These are phyloP conservation scores for Ganaspis brasiliensis DNA, from an alignment of 2,888 invertebrate species.

Conservation along the genomic window DNA sequence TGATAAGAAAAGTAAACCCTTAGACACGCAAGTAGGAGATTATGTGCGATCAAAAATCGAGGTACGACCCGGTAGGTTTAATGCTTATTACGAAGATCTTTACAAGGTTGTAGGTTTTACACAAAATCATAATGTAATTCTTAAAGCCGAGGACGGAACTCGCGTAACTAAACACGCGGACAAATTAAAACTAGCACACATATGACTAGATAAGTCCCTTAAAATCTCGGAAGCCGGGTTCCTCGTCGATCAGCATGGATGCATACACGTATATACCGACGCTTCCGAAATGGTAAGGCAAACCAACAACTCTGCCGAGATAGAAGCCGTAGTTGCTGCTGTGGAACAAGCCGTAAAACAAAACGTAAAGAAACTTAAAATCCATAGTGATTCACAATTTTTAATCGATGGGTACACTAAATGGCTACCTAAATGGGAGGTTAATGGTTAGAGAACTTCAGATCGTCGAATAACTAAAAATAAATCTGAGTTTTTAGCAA, in stretches of 20 bases:
- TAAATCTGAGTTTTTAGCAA: background rate
- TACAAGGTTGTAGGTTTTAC: background rate
- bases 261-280: too few species aligned
- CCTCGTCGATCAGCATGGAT: background rate
- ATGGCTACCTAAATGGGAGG: background rate
- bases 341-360: background rate
- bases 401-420: background rate
- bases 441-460: background rate
- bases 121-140: background rate
- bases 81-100: background rate
- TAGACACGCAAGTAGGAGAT: background rate
- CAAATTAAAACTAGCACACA: background rate
- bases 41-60: background rate
- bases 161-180: background rate
- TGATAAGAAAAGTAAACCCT: background rate
- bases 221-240: background rate
- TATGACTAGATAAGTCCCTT: background rate
- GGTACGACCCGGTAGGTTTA: background rate
- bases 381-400: background rate
- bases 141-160: background rate
- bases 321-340: background rate
- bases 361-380: background rate
- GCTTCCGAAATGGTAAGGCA: background rate
- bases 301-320: background rate
- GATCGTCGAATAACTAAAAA: background rate